Base-by-base conservation (phyloP, 2,113 vertebrate species). In the Cichladusa arquata region DNA sequence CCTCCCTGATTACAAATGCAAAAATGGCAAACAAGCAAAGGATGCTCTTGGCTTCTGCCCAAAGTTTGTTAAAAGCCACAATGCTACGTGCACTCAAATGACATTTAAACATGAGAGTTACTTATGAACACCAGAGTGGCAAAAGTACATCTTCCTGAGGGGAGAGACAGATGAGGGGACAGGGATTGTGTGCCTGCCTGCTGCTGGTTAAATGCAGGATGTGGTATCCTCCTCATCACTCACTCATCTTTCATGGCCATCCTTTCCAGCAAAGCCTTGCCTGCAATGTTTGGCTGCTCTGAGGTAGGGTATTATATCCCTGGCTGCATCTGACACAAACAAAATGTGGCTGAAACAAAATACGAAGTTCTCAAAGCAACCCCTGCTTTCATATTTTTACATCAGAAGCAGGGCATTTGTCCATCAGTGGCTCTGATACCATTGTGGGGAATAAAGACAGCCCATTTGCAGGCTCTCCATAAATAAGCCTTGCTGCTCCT, bases 261-360 rank as follows among this genome's bases (percentile, higher is more conserved):
- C 62, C 33, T 65, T 92, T 64, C 64, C 42, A 81, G 64, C 47
- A 88, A 86, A 81, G 76, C 79, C 94, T 60, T 85, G 56, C 25
- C 1, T 96, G 82, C 96, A 96, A 29, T 90, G 93, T 81, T 96
- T 97, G 96, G 96, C 93, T 60, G 26, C 72, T 51, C 51, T 2
- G 20, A 74, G 72, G 51, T 5, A 71, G 80, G 51, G 47, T 60
- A 86, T 82, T 78, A 24, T 81, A 81, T 72, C 92, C 90, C 85
- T 94, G 88, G 67, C 95, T 90, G 69, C 48, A 45, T 86, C 82
- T 80, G 80, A 29, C 65, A 29, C 67, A 69, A 56, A 67, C 84
- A 86, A 93, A 95, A 78, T 9, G n/a, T 74, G 65, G 51, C 95
- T 95, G 71, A 88, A 94, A 70, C 71, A 83, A 86, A 94, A 74